A percentile compares a stretch with the other conserved stretches of the same genome.
Evolutionary conservation across 2,113 vertebrate species (phyloP).

Genomic region (Todiramphus chloris): DNA sequence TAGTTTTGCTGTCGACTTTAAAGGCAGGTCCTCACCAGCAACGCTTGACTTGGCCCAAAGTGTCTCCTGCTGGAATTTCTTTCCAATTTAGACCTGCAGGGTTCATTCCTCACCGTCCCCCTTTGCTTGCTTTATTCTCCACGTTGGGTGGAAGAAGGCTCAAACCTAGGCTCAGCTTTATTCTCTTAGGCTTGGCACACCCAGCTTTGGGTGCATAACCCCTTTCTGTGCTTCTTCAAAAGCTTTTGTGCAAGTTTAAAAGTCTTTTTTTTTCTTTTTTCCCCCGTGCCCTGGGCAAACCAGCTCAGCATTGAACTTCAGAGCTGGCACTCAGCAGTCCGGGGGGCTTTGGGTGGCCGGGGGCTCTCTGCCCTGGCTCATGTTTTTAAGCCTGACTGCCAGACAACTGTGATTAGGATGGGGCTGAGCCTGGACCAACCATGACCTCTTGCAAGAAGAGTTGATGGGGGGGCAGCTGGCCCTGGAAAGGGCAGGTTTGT

Average conservation of each 20-base stretch:
- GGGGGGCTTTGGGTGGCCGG: not conserved
- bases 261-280: not conserved
- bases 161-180: not conserved
- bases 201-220: not conserved
- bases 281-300: not conserved
- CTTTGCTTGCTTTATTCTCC: not conserved
- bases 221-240: not conserved
- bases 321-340: not conserved
- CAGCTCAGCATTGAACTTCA: not conserved
- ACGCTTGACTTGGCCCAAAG: not conserved
- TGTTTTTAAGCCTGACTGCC: not conserved
- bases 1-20: not conserved
- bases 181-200: not conserved
- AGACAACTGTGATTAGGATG: accelerated
- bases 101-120: not conserved
- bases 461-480: not conserved
- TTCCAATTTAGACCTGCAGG: not conserved
- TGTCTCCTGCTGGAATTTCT: not conserved
- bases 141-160: not conserved
- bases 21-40: not conserved
- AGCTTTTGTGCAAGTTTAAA: not conserved
- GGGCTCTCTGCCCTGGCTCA: too few relatives aligned
- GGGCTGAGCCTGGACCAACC: not conserved
- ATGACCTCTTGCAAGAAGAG: not conserved
- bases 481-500: not conserved